A percentile compares a stretch with the other conserved stretches of the same genome.
phyloP scores from a whole-genome alignment of 2,888 invertebrate genomes.

The Allolobophora icterica region DNA sequence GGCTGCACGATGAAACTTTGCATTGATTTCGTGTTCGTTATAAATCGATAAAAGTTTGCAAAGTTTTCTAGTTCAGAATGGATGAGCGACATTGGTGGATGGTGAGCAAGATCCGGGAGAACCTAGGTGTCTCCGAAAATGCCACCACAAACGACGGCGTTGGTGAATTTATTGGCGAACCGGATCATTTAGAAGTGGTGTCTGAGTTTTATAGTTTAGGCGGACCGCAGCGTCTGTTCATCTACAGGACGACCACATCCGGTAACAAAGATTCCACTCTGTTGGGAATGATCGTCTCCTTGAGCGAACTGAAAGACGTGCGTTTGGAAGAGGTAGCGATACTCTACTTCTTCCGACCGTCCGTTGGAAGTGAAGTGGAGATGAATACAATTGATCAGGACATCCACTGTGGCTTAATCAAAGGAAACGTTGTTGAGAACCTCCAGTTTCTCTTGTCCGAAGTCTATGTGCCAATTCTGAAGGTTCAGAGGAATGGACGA shows the following conservation, averaged over 20 bases:
- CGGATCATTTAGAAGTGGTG: conserved; percentile 58
- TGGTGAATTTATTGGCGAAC: conserved; percentile 63
- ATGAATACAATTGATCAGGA: conserved; percentile 60
- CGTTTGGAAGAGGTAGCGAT: conserved; percentile 57
- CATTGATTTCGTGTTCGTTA: background rate
- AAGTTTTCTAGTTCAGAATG: conserved; percentile 51
- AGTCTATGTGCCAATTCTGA: conserved; percentile 61
- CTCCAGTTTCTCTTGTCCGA: conserved; percentile 60
- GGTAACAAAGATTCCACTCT: conserved; percentile 52
- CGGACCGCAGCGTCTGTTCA: conserved; percentile 62
- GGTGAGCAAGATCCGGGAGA: conserved; percentile 64
- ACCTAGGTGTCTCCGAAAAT: conserved; percentile 62
- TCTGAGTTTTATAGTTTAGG: conserved; percentile 61
- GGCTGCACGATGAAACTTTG: background rate
- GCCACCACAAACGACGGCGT: conserved; percentile 60
- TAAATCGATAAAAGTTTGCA: background rate
- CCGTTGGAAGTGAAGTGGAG: conserved; percentile 61
- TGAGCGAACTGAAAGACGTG: conserved; percentile 59
- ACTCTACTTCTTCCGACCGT: conserved; percentile 61
- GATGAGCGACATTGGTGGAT: conserved; percentile 67
- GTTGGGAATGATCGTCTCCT: conserved; percentile 58
- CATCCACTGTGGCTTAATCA: conserved; percentile 64
- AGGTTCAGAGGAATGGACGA: conserved; percentile 63
- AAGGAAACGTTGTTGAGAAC: conserved; percentile 61
- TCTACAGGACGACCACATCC: conserved; percentile 60